Conservation (phyloP, 2,888 invertebrate species). For the Mimas tiliae region DNA sequence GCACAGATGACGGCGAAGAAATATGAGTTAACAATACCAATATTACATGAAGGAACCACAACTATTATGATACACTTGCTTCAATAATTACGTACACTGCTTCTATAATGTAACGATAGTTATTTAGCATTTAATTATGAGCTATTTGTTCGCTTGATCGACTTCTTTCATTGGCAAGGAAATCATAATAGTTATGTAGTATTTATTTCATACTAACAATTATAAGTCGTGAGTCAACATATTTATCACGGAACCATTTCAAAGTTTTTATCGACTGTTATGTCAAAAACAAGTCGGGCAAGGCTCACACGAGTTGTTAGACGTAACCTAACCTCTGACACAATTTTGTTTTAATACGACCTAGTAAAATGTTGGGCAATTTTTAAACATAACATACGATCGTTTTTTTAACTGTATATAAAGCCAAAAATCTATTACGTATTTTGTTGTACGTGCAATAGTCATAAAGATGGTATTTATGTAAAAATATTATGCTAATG, state of each 20-base stretch:
- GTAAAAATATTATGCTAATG: constrained; percentile 14
- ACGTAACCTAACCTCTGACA: constrained; percentile 49
- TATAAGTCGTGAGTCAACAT: constrained; percentile 13
- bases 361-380: constrained; percentile 67
- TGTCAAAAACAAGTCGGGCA: constrained; percentile 27
- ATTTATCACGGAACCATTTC: constrained; percentile 12
- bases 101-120: constrained; percentile 38
- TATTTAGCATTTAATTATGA: constrained; percentile 31
- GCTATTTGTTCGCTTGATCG: constrained; percentile 14
- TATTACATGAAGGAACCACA: constrained; percentile 43
- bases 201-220: constrained; percentile 14
- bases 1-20: constrained; percentile 37
- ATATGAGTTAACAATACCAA: constrained; percentile 41
- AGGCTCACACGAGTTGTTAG: not conserved
- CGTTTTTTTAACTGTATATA: constrained; percentile 56
- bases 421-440: constrained; percentile 45
- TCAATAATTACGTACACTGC: constrained; percentile 35
- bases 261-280: constrained; percentile 2
- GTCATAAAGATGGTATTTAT: constrained; percentile 30
- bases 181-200: constrained; percentile 16
- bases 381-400: constrained; percentile 53
- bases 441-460: constrained; percentile 36
- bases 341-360: constrained; percentile 47
- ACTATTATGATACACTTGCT: constrained; percentile 43
- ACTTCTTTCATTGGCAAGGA: constrained; percentile 10